Base-by-base conservation (phyloP, 2,113 vertebrate genomes). In the Cheirogaleus medius region DNA sequence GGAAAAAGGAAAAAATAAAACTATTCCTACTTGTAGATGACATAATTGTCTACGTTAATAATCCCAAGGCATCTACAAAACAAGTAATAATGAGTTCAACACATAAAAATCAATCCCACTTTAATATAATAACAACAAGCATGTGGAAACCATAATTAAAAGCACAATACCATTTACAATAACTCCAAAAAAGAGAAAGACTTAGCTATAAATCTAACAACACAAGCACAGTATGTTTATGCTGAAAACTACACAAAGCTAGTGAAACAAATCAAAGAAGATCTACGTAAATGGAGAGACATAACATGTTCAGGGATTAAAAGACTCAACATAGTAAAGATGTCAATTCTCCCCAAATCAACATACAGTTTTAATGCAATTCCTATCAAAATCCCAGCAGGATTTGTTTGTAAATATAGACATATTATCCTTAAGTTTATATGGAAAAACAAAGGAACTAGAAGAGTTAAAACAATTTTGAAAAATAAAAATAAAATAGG, bases 1-100 rank as follows among this genome's bases (percentile, higher is more conserved):
- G 56, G 47, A 87, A 78, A 81, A 90, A 90, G 56, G 47, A 87
- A 95, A 18, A 90, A 90, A 52, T 68, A 69, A 93, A 77, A 87
- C n/a, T 87, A 18, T 77, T 60, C 37, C 27, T 76, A 69, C 68
- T 82, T 90, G 52, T 11, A 87, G 47, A 56, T 82, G 23, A 21
- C 49, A 15, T 64, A 27, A 81, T 49, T 73, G n/a, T 32, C 60
- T 86, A 78, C 56, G 34, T 77, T 56, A 49, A 92, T 77, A 66
- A 60, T 88, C 18, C 44, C 3, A 87, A 86, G 32, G 32, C 12
- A 64, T 76, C 47, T 47, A 32, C 25, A 78, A 71, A 87, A 64
- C 74, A 60, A 74, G 37, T 37, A 47, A 78, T 60, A 95, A 17
- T 86, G 34, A 86, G 37, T 96, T 86, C 37, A 52, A 52, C 49